phyloP scores from a whole-genome alignment of 2,113 vertebrate species.

The Rafetus swinhoei region DNA sequence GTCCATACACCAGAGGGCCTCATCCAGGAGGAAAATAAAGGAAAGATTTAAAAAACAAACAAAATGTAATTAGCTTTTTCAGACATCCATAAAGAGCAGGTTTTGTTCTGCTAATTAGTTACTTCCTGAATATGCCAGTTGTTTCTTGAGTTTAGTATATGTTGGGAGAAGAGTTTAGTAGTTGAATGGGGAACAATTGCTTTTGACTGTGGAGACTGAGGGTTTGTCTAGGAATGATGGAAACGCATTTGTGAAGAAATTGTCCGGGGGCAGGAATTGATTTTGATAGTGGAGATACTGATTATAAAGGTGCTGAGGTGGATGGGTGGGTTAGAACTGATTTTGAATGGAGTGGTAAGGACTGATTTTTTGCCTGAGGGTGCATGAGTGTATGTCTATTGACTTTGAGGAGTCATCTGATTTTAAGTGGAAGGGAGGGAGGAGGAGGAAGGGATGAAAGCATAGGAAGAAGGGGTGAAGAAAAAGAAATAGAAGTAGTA shows the following conservation, averaged over 20 bases:
- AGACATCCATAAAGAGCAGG: not conserved
- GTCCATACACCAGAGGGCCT: not conserved
- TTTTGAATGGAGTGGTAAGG: not conserved
- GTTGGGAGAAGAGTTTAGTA: constrained; percentile 7
- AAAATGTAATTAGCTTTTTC: not conserved
- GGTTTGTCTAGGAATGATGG: not conserved
- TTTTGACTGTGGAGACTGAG: not conserved
- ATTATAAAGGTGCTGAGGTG: not conserved
- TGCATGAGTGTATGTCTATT: not conserved
- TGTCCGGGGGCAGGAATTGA: not conserved
- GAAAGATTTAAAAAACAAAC: not conserved
- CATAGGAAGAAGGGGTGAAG: not conserved
- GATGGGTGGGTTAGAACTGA: not conserved
- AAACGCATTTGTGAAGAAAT: constrained; percentile 13
- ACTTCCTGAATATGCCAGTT: not conserved
- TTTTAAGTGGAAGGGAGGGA: not conserved
- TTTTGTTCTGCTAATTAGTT: not conserved
- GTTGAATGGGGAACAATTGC: not conserved
- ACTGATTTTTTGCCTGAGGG: not conserved
- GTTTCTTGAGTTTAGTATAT: not conserved
- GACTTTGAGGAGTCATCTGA: not conserved
- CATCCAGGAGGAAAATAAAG: not conserved
- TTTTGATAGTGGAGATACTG: not conserved
- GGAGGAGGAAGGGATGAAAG: not conserved
- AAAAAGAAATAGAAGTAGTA: not conserved